Percentiles rank a stretch among this genome's conserved stretches.
Evolutionary conservation across 64 coral and sea anemone genomes (phyloP).

Genomic region (Pachyseris speciosa): DNA sequence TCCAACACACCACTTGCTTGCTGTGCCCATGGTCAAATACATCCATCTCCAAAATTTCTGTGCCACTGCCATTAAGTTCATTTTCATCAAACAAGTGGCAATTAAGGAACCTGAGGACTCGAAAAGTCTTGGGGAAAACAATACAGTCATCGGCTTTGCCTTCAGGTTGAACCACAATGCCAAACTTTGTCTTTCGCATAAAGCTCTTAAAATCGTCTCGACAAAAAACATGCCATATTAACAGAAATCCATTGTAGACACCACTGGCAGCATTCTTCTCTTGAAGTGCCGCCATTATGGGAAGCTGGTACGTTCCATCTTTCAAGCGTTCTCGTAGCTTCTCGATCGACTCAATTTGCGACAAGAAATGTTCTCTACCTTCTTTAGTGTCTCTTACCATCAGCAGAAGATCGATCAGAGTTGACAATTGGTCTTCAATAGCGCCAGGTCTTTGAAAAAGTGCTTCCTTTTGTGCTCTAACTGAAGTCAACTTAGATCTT

Average conservation of each 20-base stretch:
- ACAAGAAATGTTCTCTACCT: background rate
- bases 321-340: slow-evolving; percentile 13
- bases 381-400: slow-evolving; percentile 31
- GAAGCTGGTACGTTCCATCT: slow-evolving; percentile 13
- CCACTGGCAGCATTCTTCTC: slow-evolving; percentile 15
- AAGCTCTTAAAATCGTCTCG: slow-evolving; percentile 59
- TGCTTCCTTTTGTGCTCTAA: background rate
- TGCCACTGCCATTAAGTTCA: background rate
- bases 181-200: slow-evolving; percentile 49
- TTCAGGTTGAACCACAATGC: slow-evolving; percentile 54
- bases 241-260: slow-evolving; percentile 52
- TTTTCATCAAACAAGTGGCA: slow-evolving; percentile 5
- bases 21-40: slow-evolving; percentile 52
- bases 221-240: slow-evolving; percentile 45
- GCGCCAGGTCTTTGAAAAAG: slow-evolving; percentile 20
- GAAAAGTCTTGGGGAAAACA: slow-evolving; percentile 27
- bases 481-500: slow-evolving; percentile 11
- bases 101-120: background rate
- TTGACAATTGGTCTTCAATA: slow-evolving; percentile 49
- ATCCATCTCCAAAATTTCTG: slow-evolving; percentile 67
- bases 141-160: slow-evolving; percentile 59
- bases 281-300: slow-evolving; percentile 29
- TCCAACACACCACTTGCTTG: slow-evolving; percentile 62
- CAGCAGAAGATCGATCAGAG: slow-evolving; percentile 58
- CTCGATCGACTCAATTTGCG: slow-evolving; percentile 27